Conservation (phyloP, 1,140 invertebrate genomes). For the Drosophila tsacasi region DNA sequence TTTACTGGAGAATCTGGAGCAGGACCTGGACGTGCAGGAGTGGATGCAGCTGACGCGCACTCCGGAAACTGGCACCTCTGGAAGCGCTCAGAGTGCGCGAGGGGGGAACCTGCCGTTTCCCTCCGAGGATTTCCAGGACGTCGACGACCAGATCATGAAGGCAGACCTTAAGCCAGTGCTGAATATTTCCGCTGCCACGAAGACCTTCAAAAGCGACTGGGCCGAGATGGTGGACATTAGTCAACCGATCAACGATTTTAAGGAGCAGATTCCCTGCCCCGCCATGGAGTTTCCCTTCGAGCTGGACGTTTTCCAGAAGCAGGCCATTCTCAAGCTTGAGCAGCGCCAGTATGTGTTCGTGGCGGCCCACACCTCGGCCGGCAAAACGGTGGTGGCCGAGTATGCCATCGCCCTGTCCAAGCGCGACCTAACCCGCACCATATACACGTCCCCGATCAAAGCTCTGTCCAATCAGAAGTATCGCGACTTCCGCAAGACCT, state of each 20-base stretch:
- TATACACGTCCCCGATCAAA: constrained; percentile 99
- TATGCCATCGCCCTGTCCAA: constrained; percentile 98
- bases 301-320: constrained; percentile 98
- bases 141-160: constrained; percentile 81
- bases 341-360: constrained; percentile 98
- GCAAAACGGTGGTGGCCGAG: constrained; percentile 99
- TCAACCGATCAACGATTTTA: constrained; percentile 92
- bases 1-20: constrained; percentile 71
- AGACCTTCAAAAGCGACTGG: constrained; percentile 89
- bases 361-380: constrained; percentile 99
- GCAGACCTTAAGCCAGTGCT: constrained; percentile 85
- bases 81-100: not conserved
- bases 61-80: constrained; percentile 4
- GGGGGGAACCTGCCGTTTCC: constrained; percentile 22
- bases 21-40: constrained; percentile 77
- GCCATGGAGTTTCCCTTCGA: constrained; percentile 96
- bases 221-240: constrained; percentile 94
- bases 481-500: constrained; percentile 97
- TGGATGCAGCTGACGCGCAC: constrained; percentile 71
- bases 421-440: constrained; percentile 96
- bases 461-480: constrained; percentile 99
- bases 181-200: constrained; percentile 85
- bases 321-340: constrained; percentile 97
- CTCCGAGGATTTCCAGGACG: constrained; percentile 63
- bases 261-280: constrained; percentile 93